Evolutionary conservation across 2,888 invertebrate genomes (phyloP).

Genomic region (Ptilodon capucinus): DNA sequence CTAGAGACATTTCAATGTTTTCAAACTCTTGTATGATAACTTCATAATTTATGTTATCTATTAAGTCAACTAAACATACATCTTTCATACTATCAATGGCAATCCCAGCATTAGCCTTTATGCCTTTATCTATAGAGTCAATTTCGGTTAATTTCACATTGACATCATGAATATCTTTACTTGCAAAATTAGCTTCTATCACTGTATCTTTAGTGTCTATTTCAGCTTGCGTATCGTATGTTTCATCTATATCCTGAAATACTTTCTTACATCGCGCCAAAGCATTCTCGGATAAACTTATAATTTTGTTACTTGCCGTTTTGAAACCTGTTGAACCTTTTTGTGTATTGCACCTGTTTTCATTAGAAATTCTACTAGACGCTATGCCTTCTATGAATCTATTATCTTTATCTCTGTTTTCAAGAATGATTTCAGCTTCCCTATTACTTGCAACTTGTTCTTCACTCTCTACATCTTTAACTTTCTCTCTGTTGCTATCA

Average conservation of each 20-base stretch:
- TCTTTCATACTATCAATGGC: not conserved
- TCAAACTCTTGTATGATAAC: constrained; percentile 45
- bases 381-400: not conserved
- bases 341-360: too few relatives aligned
- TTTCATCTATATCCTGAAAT: constrained; percentile 30
- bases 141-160: constrained; percentile 1
- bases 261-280: constrained; percentile 38
- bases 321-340: too few relatives aligned
- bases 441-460: not conserved
- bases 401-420: not conserved
- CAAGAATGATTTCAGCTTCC: not conserved
- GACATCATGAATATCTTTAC: not conserved
- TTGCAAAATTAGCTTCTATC: constrained; percentile 40
- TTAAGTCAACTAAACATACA: constrained; percentile 13
- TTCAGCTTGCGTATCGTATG: constrained; percentile 11
- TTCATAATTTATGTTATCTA: constrained; percentile 38
- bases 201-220: constrained; percentile 1
- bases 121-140: constrained; percentile 25
- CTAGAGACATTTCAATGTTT: constrained; percentile 44
- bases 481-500: constrained; percentile 1
- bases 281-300: constrained; percentile 43
- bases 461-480: not conserved
- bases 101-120: constrained; percentile 32
- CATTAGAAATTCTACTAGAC: not conserved
- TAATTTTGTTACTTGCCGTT: constrained; percentile 50